Evolutionary conservation across 2,113 vertebrate genomes (phyloP).

Genomic region (Malaclemys terrapin): DNA sequence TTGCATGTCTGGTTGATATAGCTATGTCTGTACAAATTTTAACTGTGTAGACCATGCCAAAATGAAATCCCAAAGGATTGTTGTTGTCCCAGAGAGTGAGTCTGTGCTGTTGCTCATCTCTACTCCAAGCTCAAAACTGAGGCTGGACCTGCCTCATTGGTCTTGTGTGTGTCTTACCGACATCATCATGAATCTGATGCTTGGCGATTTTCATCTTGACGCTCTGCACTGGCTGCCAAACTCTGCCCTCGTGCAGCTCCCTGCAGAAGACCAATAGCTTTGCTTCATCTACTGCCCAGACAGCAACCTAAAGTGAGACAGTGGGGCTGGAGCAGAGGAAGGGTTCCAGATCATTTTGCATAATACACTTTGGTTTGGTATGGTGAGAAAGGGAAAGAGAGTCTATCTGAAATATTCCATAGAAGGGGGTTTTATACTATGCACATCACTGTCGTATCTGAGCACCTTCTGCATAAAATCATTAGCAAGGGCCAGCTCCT

Average conservation of each 20-base stretch:
- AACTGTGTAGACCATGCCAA: background rate
- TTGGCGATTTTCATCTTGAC: background rate
- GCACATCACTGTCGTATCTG: accelerated
- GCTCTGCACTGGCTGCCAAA: background rate
- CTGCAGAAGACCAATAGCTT: background rate
- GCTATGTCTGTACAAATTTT: background rate
- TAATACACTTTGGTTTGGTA: background rate
- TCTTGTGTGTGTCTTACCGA: background rate
- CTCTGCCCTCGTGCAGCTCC: background rate
- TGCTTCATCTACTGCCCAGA: background rate
- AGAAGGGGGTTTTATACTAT: background rate
- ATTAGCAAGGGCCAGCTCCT: background rate
- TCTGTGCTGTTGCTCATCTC: background rate
- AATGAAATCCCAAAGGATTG: background rate
- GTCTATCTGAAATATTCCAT: background rate
- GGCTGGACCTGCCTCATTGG: background rate
- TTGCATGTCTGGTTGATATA: background rate
- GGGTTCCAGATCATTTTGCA: background rate
- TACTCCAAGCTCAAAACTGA: background rate
- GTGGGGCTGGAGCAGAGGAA: background rate
- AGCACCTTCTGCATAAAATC: background rate
- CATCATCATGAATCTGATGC: background rate
- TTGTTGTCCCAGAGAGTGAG: background rate
- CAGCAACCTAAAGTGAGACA: background rate
- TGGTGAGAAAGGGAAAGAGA: background rate